phyloP scores from a whole-genome alignment of 2,888 invertebrate species.

The Disparrhopalites patrizii region DNA sequence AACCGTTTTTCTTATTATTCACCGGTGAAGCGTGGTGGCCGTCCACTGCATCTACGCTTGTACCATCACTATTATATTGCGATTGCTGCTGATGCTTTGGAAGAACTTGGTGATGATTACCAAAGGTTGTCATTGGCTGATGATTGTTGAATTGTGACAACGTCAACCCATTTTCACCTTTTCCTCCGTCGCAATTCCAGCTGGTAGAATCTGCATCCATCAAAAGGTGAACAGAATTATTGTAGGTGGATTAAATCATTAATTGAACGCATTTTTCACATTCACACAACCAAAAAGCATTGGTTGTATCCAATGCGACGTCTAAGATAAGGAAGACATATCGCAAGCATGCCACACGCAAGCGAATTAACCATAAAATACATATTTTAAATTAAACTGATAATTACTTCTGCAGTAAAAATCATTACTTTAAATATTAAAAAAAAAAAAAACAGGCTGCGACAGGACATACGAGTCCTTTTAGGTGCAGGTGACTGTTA shows the following conservation, averaged over 20 bases:
- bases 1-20: conserved; percentile 44
- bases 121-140: conserved; percentile 44
- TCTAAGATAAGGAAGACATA: too few species aligned
- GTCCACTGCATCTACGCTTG: conserved; percentile 26
- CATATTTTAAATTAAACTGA: neutral
- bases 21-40: conserved; percentile 34
- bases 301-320: too few species aligned
- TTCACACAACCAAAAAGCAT: too few species aligned
- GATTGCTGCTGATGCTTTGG: conserved; percentile 10
- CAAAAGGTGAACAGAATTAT: too few species aligned
- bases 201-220: conserved; percentile 41
- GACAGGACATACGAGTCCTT: too few species aligned
- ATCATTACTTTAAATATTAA: too few species aligned
- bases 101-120: conserved; percentile 40
- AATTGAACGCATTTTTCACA: too few species aligned
- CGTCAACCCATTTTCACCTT: conserved; percentile 43
- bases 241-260: too few species aligned
- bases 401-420: too few species aligned
- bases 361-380: conserved; percentile 10
- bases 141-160: conserved; percentile 46
- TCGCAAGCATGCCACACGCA: too few species aligned
- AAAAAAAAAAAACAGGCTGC: too few species aligned
- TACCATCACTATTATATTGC: conserved; percentile 24
- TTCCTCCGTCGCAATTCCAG: conserved; percentile 47
- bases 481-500: too few species aligned